These are phyloP conservation scores for Meleagris gallopavo DNA, from an alignment of 2,113 vertebrate species.

Conservation along the genomic window DNA sequence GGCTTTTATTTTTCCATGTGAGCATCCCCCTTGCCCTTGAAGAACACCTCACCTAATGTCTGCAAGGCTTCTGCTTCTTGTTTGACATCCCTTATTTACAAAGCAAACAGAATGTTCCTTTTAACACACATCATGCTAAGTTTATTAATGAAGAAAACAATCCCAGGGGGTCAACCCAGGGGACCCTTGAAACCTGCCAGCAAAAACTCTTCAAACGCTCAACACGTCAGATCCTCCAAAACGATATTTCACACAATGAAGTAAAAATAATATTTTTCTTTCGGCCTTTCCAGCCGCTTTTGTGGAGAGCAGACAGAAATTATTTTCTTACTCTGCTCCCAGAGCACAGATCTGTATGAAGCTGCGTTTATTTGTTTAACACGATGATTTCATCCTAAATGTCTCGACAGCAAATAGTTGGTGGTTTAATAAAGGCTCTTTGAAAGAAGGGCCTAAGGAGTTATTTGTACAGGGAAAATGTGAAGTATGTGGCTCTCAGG, in stretches of 20 bases:
- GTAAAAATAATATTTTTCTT: slow-evolving; percentile 93
- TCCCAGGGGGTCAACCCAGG: slow-evolving; percentile 81
- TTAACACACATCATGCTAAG: slow-evolving; percentile 86
- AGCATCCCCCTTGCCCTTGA: not conserved
- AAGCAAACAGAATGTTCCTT: slow-evolving; percentile 85
- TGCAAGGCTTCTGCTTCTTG: slow-evolving; percentile 80
- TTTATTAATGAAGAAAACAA: slow-evolving; percentile 88
- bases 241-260: slow-evolving; percentile 90
- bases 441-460: slow-evolving; percentile 72
- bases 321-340: slow-evolving; percentile 87
- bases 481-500: slow-evolving; percentile 59
- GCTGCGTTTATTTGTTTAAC: slow-evolving; percentile 87
- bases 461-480: slow-evolving; percentile 73
- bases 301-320: slow-evolving; percentile 85
- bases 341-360: slow-evolving; percentile 83
- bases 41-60: slow-evolving; percentile 76
- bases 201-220: slow-evolving; percentile 85
- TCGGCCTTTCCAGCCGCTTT: slow-evolving; percentile 83
- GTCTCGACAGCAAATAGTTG: slow-evolving; percentile 85
- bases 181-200: slow-evolving; percentile 83
- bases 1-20: slow-evolving; percentile 8
- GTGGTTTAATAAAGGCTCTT: slow-evolving; percentile 85
- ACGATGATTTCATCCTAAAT: slow-evolving; percentile 86
- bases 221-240: slow-evolving; percentile 82
- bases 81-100: slow-evolving; percentile 85